A percentile compares a stretch with the other conserved stretches of the same genome.
phyloP scores from a whole-genome alignment of 2,888 invertebrate species.

The Hypselothyrea guttata region DNA sequence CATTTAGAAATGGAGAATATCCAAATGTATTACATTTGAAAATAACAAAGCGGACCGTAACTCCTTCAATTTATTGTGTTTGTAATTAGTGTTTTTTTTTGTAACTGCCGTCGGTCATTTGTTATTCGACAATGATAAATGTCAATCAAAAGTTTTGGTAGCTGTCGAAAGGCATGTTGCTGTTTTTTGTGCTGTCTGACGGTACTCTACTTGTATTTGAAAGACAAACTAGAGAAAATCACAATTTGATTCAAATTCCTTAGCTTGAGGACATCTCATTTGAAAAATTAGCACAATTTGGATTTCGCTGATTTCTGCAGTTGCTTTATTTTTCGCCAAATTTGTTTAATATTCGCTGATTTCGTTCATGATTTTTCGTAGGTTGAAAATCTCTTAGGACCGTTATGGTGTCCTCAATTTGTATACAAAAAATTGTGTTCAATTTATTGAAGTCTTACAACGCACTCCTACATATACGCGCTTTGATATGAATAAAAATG shows the following conservation, averaged over 20 bases:
- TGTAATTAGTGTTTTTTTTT: slow-evolving; percentile 27
- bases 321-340: slow-evolving; percentile 29
- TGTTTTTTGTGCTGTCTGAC: slow-evolving; percentile 57
- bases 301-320: slow-evolving; percentile 18
- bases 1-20: too few relatives aligned
- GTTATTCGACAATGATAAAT: slow-evolving; percentile 79
- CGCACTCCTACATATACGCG: slow-evolving; percentile 1
- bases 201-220: too few relatives aligned
- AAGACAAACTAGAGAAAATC: slow-evolving; percentile 18
- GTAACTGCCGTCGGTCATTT: slow-evolving; percentile 64
- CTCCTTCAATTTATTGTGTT: too few relatives aligned
- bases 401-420: slow-evolving; percentile 30
- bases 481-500: slow-evolving; percentile 60
- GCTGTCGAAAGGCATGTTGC: slow-evolving; percentile 75
- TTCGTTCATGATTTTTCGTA: slow-evolving; percentile 60
- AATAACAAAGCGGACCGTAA: too few relatives aligned
- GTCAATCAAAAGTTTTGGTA: slow-evolving; percentile 77
- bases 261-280: slow-evolving; percentile 14
- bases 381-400: slow-evolving; percentile 19
- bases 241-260: slow-evolving; percentile 23
- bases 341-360: slow-evolving; percentile 57
- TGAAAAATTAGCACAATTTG: slow-evolving; percentile 53
- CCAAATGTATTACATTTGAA: too few relatives aligned
- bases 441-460: slow-evolving; percentile 37
- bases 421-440: slow-evolving; percentile 43